Conservation (phyloP, 2,797 vertebrate genomes). For the Myiothlypis coronata region DNA sequence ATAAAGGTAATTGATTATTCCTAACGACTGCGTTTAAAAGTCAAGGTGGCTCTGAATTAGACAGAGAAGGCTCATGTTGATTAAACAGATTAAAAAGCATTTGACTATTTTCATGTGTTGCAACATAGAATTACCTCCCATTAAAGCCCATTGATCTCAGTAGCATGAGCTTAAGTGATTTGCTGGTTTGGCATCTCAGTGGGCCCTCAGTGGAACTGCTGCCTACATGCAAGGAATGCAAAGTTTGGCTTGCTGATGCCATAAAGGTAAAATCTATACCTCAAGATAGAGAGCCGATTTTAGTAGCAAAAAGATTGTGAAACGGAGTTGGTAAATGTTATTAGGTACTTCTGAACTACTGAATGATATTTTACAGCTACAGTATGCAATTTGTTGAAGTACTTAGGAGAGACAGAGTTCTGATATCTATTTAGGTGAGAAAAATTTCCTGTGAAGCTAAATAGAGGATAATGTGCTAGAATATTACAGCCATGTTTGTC, state of each 20-base stretch:
- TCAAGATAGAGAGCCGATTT: neutral
- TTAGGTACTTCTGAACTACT: neutral
- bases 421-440: neutral
- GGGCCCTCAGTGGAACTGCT: neutral
- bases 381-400: neutral
- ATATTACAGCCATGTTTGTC: neutral
- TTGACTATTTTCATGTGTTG: neutral
- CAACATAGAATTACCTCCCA: neutral
- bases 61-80: neutral
- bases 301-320: neutral
- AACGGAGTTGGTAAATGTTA: neutral
- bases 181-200: neutral
- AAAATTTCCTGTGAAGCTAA: neutral
- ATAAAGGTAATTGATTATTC: neutral
- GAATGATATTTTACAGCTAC: neutral
- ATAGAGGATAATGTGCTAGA: neutral
- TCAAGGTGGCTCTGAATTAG: neutral
- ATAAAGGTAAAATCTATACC: neutral
- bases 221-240: neutral
- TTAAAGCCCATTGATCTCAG: neutral
- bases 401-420: neutral
- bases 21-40: neutral
- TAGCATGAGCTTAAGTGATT: neutral
- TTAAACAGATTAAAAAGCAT: neutral
- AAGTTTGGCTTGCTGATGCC: neutral